Evolutionary conservation across 1,140 invertebrate species (phyloP).

Genomic region (Delia radicum): DNA sequence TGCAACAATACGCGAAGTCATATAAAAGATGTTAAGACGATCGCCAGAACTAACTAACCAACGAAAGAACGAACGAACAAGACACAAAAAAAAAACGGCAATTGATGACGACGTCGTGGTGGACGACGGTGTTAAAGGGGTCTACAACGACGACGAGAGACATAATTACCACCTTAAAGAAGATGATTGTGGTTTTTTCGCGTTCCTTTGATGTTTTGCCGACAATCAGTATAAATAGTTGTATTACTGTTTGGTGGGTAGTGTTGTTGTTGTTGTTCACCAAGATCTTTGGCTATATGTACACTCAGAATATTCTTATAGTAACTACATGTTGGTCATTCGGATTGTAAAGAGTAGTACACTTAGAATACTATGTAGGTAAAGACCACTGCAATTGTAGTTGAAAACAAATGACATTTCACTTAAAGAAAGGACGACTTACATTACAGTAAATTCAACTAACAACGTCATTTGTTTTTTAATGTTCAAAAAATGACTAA

Average conservation of each 20-base stretch:
- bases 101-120: not conserved
- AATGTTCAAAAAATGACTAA: too few species aligned
- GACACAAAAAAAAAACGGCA: not conserved
- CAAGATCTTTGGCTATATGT: too few species aligned
- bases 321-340: too few species aligned
- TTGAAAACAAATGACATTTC: too few species aligned
- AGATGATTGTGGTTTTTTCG: slow-evolving; percentile 53
- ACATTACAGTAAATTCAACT: too few species aligned
- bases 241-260: slow-evolving; percentile 10
- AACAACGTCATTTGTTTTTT: too few species aligned
- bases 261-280: too few species aligned
- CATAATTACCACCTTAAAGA: slow-evolving; percentile 55
- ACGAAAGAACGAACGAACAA: not conserved
- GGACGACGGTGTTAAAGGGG: not conserved
- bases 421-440: too few species aligned
- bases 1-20: slow-evolving; percentile 1
- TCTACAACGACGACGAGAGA: slow-evolving; percentile 33
- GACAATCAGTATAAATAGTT: slow-evolving; percentile 21
- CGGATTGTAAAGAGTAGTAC: too few species aligned
- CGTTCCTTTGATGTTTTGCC: slow-evolving; percentile 49
- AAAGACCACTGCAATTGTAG: too few species aligned
- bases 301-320: not conserved
- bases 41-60: not conserved
- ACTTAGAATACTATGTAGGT: too few species aligned
- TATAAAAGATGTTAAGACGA: not conserved